These are phyloP conservation scores for Leucophenga varia DNA, from an alignment of 1,140 invertebrate species.

Conservation along the genomic window DNA sequence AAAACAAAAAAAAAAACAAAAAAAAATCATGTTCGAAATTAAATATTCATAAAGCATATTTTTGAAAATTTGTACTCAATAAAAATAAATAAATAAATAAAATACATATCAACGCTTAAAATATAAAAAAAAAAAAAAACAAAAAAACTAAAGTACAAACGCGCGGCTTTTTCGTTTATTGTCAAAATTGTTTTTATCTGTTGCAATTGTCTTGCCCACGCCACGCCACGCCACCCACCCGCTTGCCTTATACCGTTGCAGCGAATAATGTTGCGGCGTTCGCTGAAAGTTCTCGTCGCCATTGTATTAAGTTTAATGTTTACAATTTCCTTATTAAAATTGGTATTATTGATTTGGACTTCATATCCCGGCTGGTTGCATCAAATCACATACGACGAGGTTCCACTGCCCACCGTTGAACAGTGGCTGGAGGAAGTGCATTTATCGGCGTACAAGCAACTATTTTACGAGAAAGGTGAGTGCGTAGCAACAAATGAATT, in stretches of 20 bases:
- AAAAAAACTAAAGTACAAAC: too few relatives aligned
- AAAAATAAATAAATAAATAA: too few relatives aligned
- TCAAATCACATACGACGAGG: slow-evolving; percentile 6
- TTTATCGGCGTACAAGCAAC: slow-evolving; percentile 65
- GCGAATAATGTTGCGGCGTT: slow-evolving; percentile 46
- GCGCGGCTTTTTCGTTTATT: too few relatives aligned
- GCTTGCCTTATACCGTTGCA: neutral
- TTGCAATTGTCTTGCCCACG: too few relatives aligned
- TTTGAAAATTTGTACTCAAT: too few relatives aligned
- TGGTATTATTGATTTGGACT: slow-evolving; percentile 51
- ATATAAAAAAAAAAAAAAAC: slow-evolving; percentile 7
- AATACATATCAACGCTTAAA: too few relatives aligned
- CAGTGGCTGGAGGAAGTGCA: slow-evolving; percentile 72
- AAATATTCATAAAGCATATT: too few relatives aligned
- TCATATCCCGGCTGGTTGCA: slow-evolving; percentile 28
- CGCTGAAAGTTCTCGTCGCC: slow-evolving; percentile 43
- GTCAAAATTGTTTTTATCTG: too few relatives aligned
- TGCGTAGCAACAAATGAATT: too few relatives aligned
- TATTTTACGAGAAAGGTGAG: slow-evolving; percentile 73
- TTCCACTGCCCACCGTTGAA: slow-evolving; percentile 58
- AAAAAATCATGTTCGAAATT: too few relatives aligned
- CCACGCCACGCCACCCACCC: too few relatives aligned
- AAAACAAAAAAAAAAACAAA: slow-evolving; percentile 22
- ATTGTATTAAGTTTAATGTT: slow-evolving; percentile 54
- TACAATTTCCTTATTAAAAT: slow-evolving; percentile 48